Evolutionary conservation across 2,797 vertebrate species (phyloP), one percentile per base, ranked within the genome.

Genomic region (Gephyroberyx darwinii): DNA sequence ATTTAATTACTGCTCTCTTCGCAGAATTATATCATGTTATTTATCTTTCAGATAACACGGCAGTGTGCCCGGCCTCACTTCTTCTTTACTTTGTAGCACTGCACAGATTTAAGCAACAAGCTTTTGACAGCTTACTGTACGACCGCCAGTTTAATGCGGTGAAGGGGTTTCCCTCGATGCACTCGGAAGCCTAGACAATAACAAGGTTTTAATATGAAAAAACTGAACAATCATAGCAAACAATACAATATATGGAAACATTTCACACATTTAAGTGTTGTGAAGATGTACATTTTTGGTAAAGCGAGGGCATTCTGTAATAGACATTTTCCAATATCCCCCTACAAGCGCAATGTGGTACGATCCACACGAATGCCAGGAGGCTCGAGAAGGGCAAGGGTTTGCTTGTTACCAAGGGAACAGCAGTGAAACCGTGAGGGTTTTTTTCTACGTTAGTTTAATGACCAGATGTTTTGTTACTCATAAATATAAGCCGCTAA

Each of bases 61-160:
- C 63, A 33, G 37, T 22, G 30, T 19, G 8, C 8, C 50, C 74
- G 66, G 58, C 71, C 80, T 78, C 72, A 76, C 72, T 86, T 80
- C 70, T 76, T 81, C 82, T 19, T 83, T 80, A 93, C 89, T 94
- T 93, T 88, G 47, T 74, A 58, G 75, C 83, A 65, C 48, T 45
- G 89, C 91, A 89, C 86, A 90, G 91, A 92, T 93, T 92, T 90
- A 87, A 91, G 92, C 93, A 93, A 94, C 93, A 93, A 93, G 93
- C 93, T 91, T 93, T 88, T 94, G 93, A 93, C 93, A 94, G 93
- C 93, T 94, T 91, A 92, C 89, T 86, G 91, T 91, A 86, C 83
- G 66, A 55, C 48, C 75, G 86, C 82, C 86, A 47, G 65, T 69
- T 62, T 65, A 56, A 77, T 74, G 75, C 71, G 81, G 71, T 51